These are phyloP conservation scores for Pipa parva DNA, from an alignment of 2,113 vertebrate genomes.

Conservation along the genomic window DNA sequence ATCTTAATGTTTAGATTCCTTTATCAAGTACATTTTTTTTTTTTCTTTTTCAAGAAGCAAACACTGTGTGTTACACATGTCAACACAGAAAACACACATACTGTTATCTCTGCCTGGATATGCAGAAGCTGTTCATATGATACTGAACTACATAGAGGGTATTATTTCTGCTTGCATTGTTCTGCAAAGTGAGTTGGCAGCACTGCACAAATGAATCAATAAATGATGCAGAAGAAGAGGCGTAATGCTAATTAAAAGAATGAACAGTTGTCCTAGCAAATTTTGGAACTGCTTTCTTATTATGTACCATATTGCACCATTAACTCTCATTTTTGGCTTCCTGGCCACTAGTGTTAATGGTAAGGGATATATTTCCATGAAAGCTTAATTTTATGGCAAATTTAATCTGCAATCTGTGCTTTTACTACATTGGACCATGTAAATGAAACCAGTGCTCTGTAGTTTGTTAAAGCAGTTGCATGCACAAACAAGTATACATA, in stretches of 20 bases:
- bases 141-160: background rate
- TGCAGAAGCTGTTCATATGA: background rate
- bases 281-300: slow-evolving; percentile 9
- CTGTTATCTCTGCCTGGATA: too few species aligned
- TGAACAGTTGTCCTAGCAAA: slow-evolving; percentile 32
- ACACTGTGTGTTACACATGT: too few species aligned
- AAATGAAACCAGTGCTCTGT: background rate
- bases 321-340: slow-evolving; percentile 18
- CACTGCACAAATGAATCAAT: slow-evolving; percentile 25
- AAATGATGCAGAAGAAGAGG: slow-evolving; percentile 13
- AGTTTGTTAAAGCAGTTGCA: too few species aligned
- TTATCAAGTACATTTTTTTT: too few species aligned
- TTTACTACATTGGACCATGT: background rate
- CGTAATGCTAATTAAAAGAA: slow-evolving; percentile 33
- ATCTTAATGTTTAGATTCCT: too few species aligned
- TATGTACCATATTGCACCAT: slow-evolving; percentile 8
- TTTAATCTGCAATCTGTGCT: slow-evolving; percentile 8
- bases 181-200: slow-evolving; percentile 16
- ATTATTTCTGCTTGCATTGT: slow-evolving; percentile 3
- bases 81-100: too few species aligned
- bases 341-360: slow-evolving; percentile 12
- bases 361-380: slow-evolving; percentile 7
- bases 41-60: too few species aligned
- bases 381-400: background rate
- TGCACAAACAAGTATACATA: too few species aligned